Base-by-base conservation (phyloP, 2,797 vertebrate species). In the Scolopax bukidnonensis region DNA sequence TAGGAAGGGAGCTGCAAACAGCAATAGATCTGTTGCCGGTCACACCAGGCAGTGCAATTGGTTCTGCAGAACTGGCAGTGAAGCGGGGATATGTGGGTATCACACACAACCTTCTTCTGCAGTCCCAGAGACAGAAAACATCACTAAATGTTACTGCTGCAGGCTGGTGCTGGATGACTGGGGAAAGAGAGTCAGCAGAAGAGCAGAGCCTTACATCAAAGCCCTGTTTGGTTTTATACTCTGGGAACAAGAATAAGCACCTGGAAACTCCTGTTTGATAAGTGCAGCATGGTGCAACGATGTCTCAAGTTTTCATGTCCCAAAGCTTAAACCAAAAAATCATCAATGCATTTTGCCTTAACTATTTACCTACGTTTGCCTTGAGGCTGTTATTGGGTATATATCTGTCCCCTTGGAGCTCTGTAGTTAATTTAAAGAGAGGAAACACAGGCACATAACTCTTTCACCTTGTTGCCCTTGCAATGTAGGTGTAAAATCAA, bases 261-360 rank as follows among this genome's bases (percentile, higher is more conserved):
- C 65, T 61, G 45, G 25, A 75, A 90, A 74, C n/a, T 60, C 38
- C 81, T 59, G 43, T 36, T n/a, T 19, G 12, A n/a, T 28, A 74
- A 60, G 33, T 16, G 78, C 51, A 78, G 28, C 45, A 40, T 28
- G 70, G 56, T 79, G 61, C 68, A 93, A 77, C 57, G 27, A 56
- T 10, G 6, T 27, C 41, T n/a, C 59, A 83, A 85, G 48, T 80
- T 78, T 81, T 91, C 24, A 73, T 8, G 19, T 69, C 65, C 56
- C 16, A 9, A 41, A 14, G 30, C 18, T 67, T 33, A 76, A 92
- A 57, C 40, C 36, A 94, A 92, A 92, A 89, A 87, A 85, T 15
- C 64, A 47, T 8, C 30, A 60, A 9, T 54, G 21, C 2, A 53
- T 91, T 87, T 65, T 38, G 20, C 41, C 60, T 54, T 32, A 95